Evolutionary conservation across 2,797 vertebrate genomes (phyloP).

Genomic region (Poliocrania exsul): DNA sequence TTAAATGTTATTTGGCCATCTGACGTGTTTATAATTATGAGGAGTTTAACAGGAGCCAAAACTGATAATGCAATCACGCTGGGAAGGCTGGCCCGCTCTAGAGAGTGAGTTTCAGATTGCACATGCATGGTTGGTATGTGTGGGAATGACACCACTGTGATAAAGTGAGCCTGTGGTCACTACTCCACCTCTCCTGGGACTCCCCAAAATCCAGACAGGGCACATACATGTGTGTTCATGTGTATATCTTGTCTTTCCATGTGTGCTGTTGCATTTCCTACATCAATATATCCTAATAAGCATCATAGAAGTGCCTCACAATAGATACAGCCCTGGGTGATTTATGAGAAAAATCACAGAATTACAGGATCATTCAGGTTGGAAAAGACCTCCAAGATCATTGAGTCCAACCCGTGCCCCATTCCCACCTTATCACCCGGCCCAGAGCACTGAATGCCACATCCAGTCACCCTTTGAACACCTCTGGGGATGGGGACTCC

Average conservation of each 20-base stretch:
- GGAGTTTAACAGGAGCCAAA: background rate
- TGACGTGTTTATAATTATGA: background rate
- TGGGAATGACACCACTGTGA: background rate
- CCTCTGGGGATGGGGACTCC: accelerated
- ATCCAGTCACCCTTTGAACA: background rate
- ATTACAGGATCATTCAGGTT: background rate
- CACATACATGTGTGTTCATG: background rate
- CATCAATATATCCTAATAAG: background rate
- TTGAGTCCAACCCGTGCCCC: accelerated
- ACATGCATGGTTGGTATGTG: accelerated
- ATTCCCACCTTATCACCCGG: background rate
- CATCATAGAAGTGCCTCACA: accelerated
- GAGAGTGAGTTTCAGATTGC: background rate
- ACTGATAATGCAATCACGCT: background rate
- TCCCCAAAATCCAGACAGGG: background rate
- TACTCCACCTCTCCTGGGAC: background rate
- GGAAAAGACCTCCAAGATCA: background rate
- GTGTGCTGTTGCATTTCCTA: accelerated
- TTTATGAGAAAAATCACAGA: background rate
- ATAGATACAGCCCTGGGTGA: background rate
- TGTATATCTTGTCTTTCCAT: background rate
- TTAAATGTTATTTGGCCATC: background rate
- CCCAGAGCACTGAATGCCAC: background rate
- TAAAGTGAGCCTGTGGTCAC: background rate
- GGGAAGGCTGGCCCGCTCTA: background rate